Evolutionary conservation across 2,888 invertebrate species (phyloP), one percentile per base, ranked within the genome.

Genomic region (Eubasilissa splendida): DNA sequence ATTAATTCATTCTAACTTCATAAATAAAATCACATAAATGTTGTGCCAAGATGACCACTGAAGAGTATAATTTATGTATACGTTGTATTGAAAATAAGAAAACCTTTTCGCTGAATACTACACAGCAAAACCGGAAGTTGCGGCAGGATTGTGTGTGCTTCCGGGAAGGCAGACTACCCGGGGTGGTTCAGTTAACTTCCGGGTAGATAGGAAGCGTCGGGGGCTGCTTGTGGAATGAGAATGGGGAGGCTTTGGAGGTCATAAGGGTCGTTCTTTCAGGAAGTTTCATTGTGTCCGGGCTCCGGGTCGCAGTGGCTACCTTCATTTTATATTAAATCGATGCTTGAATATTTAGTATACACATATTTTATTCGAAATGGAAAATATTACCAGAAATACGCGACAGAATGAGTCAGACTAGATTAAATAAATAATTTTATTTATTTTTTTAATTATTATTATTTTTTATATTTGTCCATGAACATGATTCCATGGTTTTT

Each of bases 191-290:
- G 53, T 56, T 71, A 11, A 71, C 71, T 71, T 71, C 71, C 71
- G 71, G 71, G 71, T 31, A 71, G 71, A 42, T 14, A 31, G 22
- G 53, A 53, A 71, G 56, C 50, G 33, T 10, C 54, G 54, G 71
- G 71, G 22, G 54, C 1, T 7, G 33, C 22, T 5, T 22, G 71
- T 31, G 54, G 71, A 10, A 1, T 22, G 22, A 22, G 53, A 12
- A 9, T 14, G 31, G 33, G 56, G 71, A 53, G 33, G 56, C 22
- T 10, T 14, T 71, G 56, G 71, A 71, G 71, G 71, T 71, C 71
- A 54, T 10, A 71, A 33, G 14, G 71, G 71, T 71, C 71, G 71
- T 71, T 53, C 71, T 71, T 71, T 71, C 71, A 54, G 71, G 71
- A 56, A 56, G 22, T 56, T 53, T 56, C 71, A 71, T 31, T 33